Evolutionary conservation across 2,797 vertebrate genomes (phyloP).

Genomic region (Amniataba percoides): DNA sequence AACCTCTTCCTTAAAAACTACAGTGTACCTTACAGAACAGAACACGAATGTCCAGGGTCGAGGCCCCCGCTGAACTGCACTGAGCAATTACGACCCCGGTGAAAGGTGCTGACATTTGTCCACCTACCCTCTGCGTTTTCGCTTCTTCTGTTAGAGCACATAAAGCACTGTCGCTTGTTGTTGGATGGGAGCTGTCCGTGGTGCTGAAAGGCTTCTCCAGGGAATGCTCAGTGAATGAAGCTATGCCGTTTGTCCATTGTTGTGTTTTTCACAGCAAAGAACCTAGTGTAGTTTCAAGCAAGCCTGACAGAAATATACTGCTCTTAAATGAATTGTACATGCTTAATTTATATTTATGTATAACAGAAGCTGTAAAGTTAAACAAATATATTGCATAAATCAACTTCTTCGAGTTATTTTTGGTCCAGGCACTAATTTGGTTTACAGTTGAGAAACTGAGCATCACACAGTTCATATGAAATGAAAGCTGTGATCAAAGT

Average conservation of each 20-base stretch:
- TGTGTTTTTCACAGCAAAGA: neutral
- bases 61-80: neutral
- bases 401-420: constrained; percentile 4
- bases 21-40: constrained; percentile 8
- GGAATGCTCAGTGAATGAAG: neutral
- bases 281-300: neutral
- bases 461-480: constrained; percentile 34
- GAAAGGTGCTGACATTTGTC: constrained; percentile 16
- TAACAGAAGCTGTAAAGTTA: neutral
- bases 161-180: neutral
- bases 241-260: neutral
- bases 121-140: neutral
- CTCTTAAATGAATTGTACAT: neutral
- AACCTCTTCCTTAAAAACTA: neutral
- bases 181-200: constrained; percentile 4
- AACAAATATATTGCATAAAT: neutral
- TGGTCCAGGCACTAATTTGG: neutral
- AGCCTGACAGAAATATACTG: neutral
- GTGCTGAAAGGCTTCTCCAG: constrained; percentile 34
- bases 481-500: constrained; percentile 43
- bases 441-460: neutral
- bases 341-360: neutral
- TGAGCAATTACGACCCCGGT: constrained; percentile 10
- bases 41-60: constrained; percentile 19
- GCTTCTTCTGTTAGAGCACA: neutral